These are phyloP conservation scores for Cataglyphis hispanica DNA, from an alignment of 1,140 invertebrate species.

Conservation along the genomic window DNA sequence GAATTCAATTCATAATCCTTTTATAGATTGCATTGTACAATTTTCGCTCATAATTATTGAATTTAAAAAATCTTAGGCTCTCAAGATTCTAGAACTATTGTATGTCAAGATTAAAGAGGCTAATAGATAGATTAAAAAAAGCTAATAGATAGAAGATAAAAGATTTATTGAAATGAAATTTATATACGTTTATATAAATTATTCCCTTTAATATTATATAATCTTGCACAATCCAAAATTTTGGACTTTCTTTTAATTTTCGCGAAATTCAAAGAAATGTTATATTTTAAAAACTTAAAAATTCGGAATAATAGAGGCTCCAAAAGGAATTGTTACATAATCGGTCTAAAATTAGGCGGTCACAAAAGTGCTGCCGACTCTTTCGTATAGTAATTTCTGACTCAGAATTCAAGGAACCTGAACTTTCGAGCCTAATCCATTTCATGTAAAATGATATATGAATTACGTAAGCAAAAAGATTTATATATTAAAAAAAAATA, in stretches of 20 bases:
- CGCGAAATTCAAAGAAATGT: not conserved
- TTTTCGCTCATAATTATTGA: not conserved
- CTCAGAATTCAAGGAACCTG: not conserved
- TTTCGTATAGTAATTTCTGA: not conserved
- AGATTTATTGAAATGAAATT: not conserved
- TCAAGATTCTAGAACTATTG: not conserved
- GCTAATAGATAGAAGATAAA: not conserved
- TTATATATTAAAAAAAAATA: not conserved
- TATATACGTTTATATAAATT: too few relatives aligned
- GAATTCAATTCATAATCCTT: not conserved
- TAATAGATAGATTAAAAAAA: not conserved
- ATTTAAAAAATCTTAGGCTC: not conserved
- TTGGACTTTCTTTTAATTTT: not conserved
- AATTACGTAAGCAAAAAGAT: not conserved
- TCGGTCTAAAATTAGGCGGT: constrained; percentile 25
- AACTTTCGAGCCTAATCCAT: not conserved
- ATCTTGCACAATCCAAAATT: not conserved
- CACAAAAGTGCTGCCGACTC: not conserved
- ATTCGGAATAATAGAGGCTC: not conserved
- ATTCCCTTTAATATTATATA: not conserved
- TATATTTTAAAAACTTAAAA: not conserved
- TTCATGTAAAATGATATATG: not conserved
- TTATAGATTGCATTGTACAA: not conserved
- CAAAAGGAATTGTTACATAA: constrained; percentile 38
- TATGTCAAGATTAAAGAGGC: not conserved